Evolutionary conservation across 2,888 invertebrate species (phyloP).

Genomic region (Crematogaster levior): DNA sequence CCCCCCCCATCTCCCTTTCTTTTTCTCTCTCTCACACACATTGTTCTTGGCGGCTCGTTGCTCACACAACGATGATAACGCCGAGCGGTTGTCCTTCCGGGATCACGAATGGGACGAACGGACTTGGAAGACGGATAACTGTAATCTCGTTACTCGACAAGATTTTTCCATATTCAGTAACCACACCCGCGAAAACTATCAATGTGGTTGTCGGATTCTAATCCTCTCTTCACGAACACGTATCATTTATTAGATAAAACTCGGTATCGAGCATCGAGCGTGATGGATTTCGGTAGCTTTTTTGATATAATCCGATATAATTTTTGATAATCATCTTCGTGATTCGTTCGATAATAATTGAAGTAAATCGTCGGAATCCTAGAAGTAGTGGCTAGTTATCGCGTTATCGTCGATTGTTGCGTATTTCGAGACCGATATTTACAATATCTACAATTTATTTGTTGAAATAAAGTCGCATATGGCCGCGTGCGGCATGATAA

Average conservation of each 20-base stretch:
- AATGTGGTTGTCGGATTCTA: slow-evolving; percentile 23
- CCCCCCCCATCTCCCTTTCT: too few species aligned
- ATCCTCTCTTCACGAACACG: neutral
- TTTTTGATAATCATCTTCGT: neutral
- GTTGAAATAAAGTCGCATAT: neutral
- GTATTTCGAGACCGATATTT: slow-evolving; percentile 5
- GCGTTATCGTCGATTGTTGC: neutral
- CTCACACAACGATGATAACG: slow-evolving; percentile 35
- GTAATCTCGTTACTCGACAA: slow-evolving; percentile 37
- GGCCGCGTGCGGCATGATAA: neutral
- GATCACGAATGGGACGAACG: slow-evolving; percentile 42
- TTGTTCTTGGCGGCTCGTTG: slow-evolving; percentile 24
- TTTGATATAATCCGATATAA: neutral
- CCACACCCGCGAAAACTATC: slow-evolving; percentile 34
- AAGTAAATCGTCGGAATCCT: neutral
- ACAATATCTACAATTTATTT: slow-evolving; percentile 30
- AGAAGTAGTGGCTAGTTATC: neutral
- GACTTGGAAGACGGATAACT: slow-evolving; percentile 35
- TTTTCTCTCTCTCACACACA: slow-evolving; percentile 20
- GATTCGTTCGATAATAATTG: neutral
- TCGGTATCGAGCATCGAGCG: neutral
- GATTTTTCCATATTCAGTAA: slow-evolving; percentile 19
- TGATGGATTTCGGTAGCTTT: neutral
- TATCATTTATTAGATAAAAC: slow-evolving; percentile 8
- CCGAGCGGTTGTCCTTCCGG: slow-evolving; percentile 18